Percentiles rank a stretch among this genome's conserved stretches.
phyloP scores from a whole-genome alignment of 1,140 invertebrate species.

The Ephestia elutella region DNA sequence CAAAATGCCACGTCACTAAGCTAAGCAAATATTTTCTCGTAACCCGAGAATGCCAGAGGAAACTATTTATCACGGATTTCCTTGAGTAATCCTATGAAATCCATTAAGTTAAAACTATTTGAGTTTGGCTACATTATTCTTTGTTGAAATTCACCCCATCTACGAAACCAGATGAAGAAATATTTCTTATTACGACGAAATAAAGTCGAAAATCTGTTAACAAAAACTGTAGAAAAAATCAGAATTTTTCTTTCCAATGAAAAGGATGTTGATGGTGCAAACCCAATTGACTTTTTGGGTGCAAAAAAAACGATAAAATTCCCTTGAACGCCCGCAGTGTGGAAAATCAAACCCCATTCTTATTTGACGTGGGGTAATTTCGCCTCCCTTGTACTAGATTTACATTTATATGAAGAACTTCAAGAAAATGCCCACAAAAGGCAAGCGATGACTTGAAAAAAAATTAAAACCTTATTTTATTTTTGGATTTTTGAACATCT shows the following conservation, averaged over 20 bases:
- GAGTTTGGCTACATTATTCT: neutral
- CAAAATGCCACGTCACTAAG: neutral
- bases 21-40: neutral
- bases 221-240: neutral
- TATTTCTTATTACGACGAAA: neutral
- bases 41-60: neutral
- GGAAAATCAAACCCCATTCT: conserved; percentile 52
- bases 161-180: neutral
- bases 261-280: conserved; percentile 11
- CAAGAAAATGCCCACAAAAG: neutral
- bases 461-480: no score
- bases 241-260: neutral
- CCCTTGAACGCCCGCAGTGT: conserved; percentile 23
- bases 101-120: conserved; percentile 1
- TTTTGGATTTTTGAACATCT: no score
- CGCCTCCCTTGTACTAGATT: conserved; percentile 39
- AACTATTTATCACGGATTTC: conserved; percentile 4
- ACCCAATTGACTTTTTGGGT: conserved; percentile 32
- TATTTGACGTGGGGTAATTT: conserved; percentile 41
- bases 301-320: conserved; percentile 31
- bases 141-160: conserved; percentile 3
- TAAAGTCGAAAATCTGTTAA: neutral
- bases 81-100: neutral
- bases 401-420: conserved; percentile 64
- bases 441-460: no score